Conservation (phyloP, 2,113 vertebrate genomes). For the Gobio gobio region DNA sequence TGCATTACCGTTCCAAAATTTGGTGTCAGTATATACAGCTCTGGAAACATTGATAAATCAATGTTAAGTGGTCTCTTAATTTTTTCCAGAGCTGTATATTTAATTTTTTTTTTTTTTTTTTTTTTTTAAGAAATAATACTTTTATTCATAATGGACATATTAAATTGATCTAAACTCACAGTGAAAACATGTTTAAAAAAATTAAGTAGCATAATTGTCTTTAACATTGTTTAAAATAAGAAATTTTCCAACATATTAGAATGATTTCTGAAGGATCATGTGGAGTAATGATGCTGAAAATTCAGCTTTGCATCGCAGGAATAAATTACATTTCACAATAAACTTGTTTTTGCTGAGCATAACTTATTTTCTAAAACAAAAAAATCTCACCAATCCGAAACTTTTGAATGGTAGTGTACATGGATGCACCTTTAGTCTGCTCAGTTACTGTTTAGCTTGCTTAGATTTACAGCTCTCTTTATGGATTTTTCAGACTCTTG, state of each 20-base stretch:
- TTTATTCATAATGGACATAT: not conserved
- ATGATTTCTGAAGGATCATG: not conserved
- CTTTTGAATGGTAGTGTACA: not conserved
- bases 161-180: not conserved
- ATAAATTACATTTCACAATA: not conserved
- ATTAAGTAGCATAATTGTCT: no score
- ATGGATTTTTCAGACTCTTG: conserved; percentile 80
- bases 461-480: not conserved
- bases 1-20: not conserved
- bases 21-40: not conserved
- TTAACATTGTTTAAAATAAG: no score
- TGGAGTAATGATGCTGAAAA: not conserved
- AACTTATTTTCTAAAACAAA: not conserved
- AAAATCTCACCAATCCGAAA: not conserved
- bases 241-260: no score
- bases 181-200: not conserved
- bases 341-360: not conserved
- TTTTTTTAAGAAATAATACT: not conserved
- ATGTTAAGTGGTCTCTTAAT: no score
- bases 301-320: not conserved
- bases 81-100: no score
- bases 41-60: no score
- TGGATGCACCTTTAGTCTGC: not conserved
- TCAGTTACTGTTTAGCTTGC: not conserved
- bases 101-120: no score